Evolutionary conservation across 2,113 vertebrate genomes (phyloP), one percentile per base, ranked within the genome.

Genomic region (Probosciger aterrimus): DNA sequence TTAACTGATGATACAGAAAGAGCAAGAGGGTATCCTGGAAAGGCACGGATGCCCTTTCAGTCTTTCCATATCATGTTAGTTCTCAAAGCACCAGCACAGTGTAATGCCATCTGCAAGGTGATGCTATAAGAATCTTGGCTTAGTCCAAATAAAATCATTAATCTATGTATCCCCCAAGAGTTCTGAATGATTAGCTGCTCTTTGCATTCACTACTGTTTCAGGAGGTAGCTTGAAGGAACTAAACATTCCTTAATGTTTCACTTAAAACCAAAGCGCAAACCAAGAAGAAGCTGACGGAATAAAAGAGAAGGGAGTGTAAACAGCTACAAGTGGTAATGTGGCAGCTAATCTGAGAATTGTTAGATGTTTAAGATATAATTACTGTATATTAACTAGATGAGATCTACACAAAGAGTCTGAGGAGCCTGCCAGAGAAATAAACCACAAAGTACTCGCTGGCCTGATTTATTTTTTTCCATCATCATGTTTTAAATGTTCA

Each of bases 361-460:
- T 88, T 92, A 84, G 39, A 75, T 82, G 64, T 88, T 94, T 87
- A 84, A 78, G 69, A 79, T 91, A 49, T 90, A 92, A 97, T 97
- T 94, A 88, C 68, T 70, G 27, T 84, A 5, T 95, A 90, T 93
- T 93, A 96, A 76, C 35, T 53, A 79, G 70, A 92, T 94, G 95
- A 91, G 83, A 91, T 69, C 79, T 95, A 25, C 76, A 62, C 70
- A 94, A 50, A 87, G 71, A 94, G 63, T 47, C 82, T 94, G 88
- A 90, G 95, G 64, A 95, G 63, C 39, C 79, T 96, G 90, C 81
- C 87, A 92, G 91, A 86, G 83, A 83, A 92, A 86, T 90, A 89
- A 94, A 88, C 95, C 88, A 83, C 95, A 86, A 62, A 89, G 69
- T 90, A 80, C 35, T 92, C 50, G 49, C 95, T 93, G 80, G 63